These are phyloP conservation scores for Babyrousa celebensis DNA, from an alignment of 2,797 vertebrate species.

Conservation along the genomic window DNA sequence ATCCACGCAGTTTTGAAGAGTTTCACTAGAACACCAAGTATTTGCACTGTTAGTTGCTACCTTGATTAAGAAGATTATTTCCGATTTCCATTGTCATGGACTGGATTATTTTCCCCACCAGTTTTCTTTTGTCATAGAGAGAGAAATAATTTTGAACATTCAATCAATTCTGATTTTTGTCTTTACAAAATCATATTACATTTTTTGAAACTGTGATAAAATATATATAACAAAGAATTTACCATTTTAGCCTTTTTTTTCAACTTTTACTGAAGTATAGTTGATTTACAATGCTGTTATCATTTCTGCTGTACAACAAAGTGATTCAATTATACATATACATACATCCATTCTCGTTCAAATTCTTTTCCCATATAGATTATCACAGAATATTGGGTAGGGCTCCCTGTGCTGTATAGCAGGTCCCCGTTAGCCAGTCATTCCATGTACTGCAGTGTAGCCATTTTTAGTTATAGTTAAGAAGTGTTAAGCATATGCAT, in stretches of 20 bases:
- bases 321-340: no score
- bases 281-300: no score
- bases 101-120: neutral
- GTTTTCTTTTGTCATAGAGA: neutral
- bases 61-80: constrained; percentile 3
- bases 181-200: constrained; percentile 29
- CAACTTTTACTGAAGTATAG: no score
- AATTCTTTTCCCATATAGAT: no score
- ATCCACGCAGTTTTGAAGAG: neutral
- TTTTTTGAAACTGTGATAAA: neutral
- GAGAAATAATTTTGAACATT: neutral
- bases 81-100: neutral
- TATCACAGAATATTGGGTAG: no score
- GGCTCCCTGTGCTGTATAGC: no score
- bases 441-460: no score
- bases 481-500: constrained; percentile 1
- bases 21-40: constrained; percentile 15
- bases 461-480: neutral
- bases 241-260: neutral
- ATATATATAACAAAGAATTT: neutral
- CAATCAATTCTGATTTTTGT: neutral
- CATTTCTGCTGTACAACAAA: no score
- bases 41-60: neutral
- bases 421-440: no score
- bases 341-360: no score